Evolutionary conservation across 2,797 vertebrate genomes (phyloP).

Genomic region (Erethizon dorsatum): DNA sequence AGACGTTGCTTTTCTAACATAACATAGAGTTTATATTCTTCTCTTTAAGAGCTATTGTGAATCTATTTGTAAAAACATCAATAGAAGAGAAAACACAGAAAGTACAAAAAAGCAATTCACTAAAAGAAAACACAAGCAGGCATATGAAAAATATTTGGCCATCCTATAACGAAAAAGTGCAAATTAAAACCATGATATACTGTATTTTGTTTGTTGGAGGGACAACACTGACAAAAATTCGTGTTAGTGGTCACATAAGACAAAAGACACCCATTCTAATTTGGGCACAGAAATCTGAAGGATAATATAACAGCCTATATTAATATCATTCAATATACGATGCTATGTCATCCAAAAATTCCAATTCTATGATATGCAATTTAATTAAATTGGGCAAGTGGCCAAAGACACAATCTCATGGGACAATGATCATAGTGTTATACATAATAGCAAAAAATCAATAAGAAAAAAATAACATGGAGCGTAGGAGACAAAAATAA

Average conservation of each 20-base stretch:
- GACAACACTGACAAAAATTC: background rate
- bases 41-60: background rate
- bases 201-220: background rate
- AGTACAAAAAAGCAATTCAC: background rate
- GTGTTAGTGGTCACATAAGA: background rate
- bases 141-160: background rate
- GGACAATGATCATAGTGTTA: background rate
- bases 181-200: background rate
- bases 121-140: constrained; percentile 37
- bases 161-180: background rate
- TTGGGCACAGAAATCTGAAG: background rate
- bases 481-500: background rate
- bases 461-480: background rate
- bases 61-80: background rate
- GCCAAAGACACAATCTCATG: background rate
- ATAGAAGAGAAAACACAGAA: background rate
- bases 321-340: background rate
- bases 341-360: background rate
- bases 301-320: background rate
- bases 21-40: background rate
- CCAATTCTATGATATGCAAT: background rate
- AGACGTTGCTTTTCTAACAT: background rate
- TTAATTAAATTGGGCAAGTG: background rate
- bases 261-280: background rate
- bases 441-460: background rate